Base-by-base conservation (phyloP, 2,888 invertebrate species). In the Platycheirus albimanus region DNA sequence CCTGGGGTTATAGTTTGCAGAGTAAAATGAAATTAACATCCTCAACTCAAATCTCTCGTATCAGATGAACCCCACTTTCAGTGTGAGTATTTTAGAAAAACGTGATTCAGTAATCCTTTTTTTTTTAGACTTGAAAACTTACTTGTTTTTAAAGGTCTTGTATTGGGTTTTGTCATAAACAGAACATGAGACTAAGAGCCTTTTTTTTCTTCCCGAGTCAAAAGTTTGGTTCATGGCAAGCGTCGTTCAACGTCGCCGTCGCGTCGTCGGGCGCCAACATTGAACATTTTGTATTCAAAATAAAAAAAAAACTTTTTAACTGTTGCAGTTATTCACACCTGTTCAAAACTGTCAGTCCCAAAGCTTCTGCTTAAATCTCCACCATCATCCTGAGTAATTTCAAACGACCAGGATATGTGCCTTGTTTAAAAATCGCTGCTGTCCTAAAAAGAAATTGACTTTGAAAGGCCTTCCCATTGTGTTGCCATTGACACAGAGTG, bases 401-500 rank as follows among this genome's bases (percentile, higher is more conserved):
- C 43, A 1, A 30, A 24, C 43, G 45, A 61, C 61, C 47, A n/a
- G 13, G 0, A 3, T 3, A 47, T 24, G 15, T 19, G 56, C 33
- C 49, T 70, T 24, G 7, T 56, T 63, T 28, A 36, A 77, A 71
- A 77, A 71, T 67, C 61, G 38, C 30, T 58, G 66, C 38, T 58
- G 66, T 54, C 72, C 78, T 63, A 63, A 72, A 61, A 81, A 61
- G 45, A 74, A 78, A 64, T 78, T 83, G 83, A 83, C 83, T 83
- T 83, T 83, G 78, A 83, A 69, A 78, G 69, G 72, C 56, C 69
- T 74, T 45, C 64, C 41, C 63, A 69, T 83, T 83, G 83, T 78
- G 78, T 58, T 78, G 83, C 69, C 78, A 83, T 83, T 83, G 83
- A 78, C 83, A 83, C 69, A 69, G 56, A 83, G 72, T 77, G 71